These are phyloP conservation scores for Macrobrachium rosenbergii DNA, from an alignment of 1,140 invertebrate genomes.

Conservation along the genomic window DNA sequence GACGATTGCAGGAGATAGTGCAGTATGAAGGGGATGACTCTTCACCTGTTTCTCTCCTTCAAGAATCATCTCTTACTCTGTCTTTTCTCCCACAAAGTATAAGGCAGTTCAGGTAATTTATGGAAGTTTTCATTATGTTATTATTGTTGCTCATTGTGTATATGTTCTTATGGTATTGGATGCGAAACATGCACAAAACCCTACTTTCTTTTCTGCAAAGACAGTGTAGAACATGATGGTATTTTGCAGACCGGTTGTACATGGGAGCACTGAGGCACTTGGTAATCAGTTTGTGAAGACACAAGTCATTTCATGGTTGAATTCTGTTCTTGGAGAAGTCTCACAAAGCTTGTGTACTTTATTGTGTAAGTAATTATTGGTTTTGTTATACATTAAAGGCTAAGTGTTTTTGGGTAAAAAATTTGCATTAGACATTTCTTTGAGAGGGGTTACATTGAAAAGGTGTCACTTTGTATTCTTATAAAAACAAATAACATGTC, in stretches of 20 bases:
- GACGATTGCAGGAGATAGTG: constrained; percentile 43
- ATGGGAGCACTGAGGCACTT: constrained; percentile 24
- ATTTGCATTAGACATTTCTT: not conserved
- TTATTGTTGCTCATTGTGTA: not conserved
- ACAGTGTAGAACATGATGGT: not conserved
- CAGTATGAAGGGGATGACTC: constrained; percentile 24
- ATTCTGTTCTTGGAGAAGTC: constrained; percentile 31
- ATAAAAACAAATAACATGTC: no score
- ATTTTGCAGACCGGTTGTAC: constrained; percentile 30
- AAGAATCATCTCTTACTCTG: constrained; percentile 48
- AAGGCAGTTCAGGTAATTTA: constrained; percentile 49
- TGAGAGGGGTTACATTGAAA: no score
- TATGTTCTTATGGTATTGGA: not conserved
- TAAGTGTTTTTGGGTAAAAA: not conserved
- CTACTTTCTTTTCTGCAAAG: not conserved
- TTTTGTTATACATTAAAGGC: not conserved
- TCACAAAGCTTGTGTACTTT: constrained; percentile 27
- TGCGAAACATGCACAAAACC: not conserved
- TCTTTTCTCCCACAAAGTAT: constrained; percentile 50
- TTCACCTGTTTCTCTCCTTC: constrained; percentile 44
- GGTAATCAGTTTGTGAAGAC: constrained; percentile 30
- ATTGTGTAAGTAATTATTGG: constrained; percentile 31
- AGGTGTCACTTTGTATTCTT: no score
- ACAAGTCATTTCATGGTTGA: constrained; percentile 34
- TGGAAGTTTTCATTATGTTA: not conserved